phyloP scores from a whole-genome alignment of 2,888 invertebrate genomes.

The Trimorus sp. region DNA sequence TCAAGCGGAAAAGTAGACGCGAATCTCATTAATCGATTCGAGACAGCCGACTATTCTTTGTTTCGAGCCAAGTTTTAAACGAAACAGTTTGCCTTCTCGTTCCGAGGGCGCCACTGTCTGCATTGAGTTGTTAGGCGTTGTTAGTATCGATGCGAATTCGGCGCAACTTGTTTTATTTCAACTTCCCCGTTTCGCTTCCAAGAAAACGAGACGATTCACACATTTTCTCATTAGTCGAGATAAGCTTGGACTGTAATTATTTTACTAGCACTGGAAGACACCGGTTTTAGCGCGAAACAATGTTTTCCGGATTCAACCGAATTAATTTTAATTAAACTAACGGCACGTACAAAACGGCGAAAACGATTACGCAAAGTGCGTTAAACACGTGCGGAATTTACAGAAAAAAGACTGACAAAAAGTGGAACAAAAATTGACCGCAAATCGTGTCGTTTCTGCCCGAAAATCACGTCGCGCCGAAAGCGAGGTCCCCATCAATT shows the following conservation, averaged over 20 bases:
- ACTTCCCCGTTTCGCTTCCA: constrained; percentile 8
- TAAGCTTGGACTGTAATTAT: no score
- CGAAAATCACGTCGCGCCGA: neutral
- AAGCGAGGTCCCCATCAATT: constrained; percentile 25
- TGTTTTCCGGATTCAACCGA: no score
- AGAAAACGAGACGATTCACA: constrained; percentile 13
- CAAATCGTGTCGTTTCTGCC: constrained; percentile 25
- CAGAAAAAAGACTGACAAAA: no score
- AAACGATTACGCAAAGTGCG: no score
- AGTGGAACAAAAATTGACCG: no score
- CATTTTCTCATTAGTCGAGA: no score
- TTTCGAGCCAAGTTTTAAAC: constrained; percentile 56
- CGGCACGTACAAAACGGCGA: constrained; percentile 3
- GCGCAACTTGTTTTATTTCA: constrained; percentile 16
- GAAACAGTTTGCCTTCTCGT: constrained; percentile 49
- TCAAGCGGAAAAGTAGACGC: constrained; percentile 26
- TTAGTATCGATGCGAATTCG: constrained; percentile 28
- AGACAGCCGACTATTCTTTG: constrained; percentile 44
- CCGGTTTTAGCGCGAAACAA: no score
- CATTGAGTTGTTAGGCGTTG: constrained; percentile 37
- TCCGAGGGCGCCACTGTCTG: constrained; percentile 27
- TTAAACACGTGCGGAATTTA: no score
- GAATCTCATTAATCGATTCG: constrained; percentile 57
- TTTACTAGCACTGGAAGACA: no score
- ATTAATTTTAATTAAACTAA: constrained; percentile 7